These are phyloP conservation scores for Pangasius krempfi DNA, from an alignment of 2,797 vertebrate species.

Conservation along the genomic window DNA sequence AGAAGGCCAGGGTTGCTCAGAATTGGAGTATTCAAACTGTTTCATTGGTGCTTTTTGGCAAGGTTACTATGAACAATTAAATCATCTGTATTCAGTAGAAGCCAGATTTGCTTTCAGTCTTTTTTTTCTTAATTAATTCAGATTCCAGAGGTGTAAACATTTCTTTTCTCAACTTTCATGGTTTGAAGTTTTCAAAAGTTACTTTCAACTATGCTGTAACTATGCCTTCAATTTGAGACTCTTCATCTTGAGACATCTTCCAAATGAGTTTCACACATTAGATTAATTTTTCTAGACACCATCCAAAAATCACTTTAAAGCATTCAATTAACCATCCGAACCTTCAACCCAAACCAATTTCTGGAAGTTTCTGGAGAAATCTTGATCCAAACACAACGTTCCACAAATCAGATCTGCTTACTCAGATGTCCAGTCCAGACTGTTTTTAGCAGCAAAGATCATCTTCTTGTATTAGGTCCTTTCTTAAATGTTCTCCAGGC, in stretches of 20 bases:
- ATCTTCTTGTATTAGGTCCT: not conserved
- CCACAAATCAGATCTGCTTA: not conserved
- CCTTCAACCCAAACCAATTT: not conserved
- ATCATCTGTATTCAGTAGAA: not conserved
- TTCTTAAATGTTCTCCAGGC: conserved; percentile 5
- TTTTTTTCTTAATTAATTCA: not conserved
- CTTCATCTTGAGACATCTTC: not conserved
- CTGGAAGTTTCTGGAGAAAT: not conserved
- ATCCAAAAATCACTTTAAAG: not conserved
- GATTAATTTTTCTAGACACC: not conserved
- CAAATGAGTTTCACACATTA: not conserved
- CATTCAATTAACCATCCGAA: conserved; percentile 5
- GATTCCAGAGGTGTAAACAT: not conserved
- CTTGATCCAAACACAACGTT: not conserved
- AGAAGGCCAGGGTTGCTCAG: conserved; percentile 64
- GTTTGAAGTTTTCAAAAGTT: not conserved
- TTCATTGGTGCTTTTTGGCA: conserved; percentile 65
- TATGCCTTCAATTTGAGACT: not conserved
- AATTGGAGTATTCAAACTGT: conserved; percentile 59
- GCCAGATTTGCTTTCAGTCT: not conserved
- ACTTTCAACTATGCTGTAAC: not conserved
- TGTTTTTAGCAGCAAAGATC: not conserved
- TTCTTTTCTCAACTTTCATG: not conserved
- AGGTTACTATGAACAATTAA: not conserved
- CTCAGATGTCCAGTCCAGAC: not conserved